Conservation (phyloP, 2,888 invertebrate genomes). For the Tyria jacobaeae region DNA sequence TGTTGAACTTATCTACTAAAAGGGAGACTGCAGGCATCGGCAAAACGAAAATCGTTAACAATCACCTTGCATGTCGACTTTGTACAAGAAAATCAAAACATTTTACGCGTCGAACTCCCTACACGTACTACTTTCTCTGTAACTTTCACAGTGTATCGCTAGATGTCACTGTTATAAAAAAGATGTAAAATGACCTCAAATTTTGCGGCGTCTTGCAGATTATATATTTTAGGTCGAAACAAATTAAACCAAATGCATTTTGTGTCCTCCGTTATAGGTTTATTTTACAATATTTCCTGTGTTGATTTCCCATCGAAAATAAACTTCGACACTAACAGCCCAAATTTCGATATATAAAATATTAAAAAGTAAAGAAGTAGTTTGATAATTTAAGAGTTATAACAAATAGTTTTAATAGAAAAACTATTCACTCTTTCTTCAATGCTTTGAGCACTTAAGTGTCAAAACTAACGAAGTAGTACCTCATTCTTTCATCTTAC, state of each 20-base stretch:
- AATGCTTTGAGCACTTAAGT: background rate
- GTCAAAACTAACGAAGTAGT: background rate
- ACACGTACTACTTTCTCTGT: background rate
- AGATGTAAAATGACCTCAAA: too few relatives aligned
- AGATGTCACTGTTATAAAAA: conserved; percentile 1
- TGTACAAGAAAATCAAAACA: background rate
- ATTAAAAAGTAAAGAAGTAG: too few relatives aligned
- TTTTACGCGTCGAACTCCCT: background rate
- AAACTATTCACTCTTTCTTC: background rate
- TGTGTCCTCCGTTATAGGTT: background rate
- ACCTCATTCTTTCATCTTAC: too few relatives aligned
- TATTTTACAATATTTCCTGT: background rate
- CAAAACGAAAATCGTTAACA: too few relatives aligned
- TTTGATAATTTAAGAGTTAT: too few relatives aligned
- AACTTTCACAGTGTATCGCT: background rate
- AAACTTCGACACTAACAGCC: too few relatives aligned
- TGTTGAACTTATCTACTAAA: too few relatives aligned
- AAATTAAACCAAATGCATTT: background rate
- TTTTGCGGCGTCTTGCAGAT: background rate
- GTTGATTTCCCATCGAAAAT: too few relatives aligned
- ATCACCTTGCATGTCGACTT: background rate
- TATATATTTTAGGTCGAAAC: background rate
- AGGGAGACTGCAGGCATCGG: too few relatives aligned
- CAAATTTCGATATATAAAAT: too few relatives aligned
- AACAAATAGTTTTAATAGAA: too few relatives aligned